These are phyloP conservation scores for Bellardia pandia DNA, from an alignment of 2,888 invertebrate genomes.

Conservation along the genomic window DNA sequence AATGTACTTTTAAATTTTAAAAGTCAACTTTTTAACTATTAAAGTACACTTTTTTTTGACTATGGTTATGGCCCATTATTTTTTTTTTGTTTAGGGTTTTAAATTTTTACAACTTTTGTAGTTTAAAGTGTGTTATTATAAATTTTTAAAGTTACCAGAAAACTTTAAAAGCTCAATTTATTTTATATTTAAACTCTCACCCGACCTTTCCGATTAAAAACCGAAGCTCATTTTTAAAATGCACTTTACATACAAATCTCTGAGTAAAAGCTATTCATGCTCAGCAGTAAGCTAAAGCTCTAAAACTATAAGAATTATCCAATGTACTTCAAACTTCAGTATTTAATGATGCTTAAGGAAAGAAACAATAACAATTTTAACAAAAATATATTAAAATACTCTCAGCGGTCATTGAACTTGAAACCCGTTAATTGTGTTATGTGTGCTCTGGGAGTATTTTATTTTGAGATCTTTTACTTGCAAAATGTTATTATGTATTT, in stretches of 20 bases:
- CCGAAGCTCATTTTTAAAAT: too few species aligned
- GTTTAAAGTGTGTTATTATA: too few species aligned
- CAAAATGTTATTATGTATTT: not conserved
- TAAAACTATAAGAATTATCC: not conserved
- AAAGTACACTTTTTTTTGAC: too few species aligned
- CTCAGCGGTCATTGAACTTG: constrained; percentile 61
- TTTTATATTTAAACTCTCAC: too few species aligned
- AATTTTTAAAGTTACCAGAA: too few species aligned
- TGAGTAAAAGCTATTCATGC: not conserved
- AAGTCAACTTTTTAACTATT: too few species aligned
- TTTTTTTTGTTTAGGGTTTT: too few species aligned
- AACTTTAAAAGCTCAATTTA: too few species aligned
- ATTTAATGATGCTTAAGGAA: not conserved
- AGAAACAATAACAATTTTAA: not conserved
- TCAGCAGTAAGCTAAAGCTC: not conserved
- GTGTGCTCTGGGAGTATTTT: constrained; percentile 9
- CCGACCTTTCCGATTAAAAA: too few species aligned
- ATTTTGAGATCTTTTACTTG: not conserved
- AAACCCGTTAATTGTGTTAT: constrained; percentile 51
- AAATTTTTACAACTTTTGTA: too few species aligned
- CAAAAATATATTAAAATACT: not conserved
- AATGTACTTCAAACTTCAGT: not conserved
- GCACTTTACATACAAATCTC: not conserved
- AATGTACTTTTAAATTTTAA: too few species aligned
- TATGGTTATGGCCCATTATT: too few species aligned